phyloP scores from a whole-genome alignment of 2,888 invertebrate genomes.

The Drosophila greeni region DNA sequence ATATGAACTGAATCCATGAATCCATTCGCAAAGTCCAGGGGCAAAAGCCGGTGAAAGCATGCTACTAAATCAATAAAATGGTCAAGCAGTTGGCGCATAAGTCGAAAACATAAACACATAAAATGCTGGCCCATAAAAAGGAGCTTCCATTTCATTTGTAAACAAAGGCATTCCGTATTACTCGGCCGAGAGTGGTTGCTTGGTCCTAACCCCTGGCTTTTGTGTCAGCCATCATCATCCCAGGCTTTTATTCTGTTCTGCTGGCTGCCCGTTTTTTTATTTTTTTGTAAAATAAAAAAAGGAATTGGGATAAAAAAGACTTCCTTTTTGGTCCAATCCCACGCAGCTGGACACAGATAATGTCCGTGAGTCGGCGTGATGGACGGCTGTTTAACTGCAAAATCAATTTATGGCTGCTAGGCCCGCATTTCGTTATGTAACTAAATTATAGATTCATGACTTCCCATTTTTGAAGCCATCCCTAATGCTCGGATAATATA shows the following conservation, averaged over 20 bases:
- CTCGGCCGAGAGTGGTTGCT: slow-evolving; percentile 4
- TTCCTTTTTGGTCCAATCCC: slow-evolving; percentile 14
- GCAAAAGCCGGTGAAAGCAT: slow-evolving; percentile 22
- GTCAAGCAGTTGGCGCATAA: slow-evolving; percentile 36
- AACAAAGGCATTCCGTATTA: slow-evolving; percentile 28
- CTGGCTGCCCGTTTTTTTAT: background rate
- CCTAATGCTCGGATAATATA: slow-evolving; percentile 10
- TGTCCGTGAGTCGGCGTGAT: slow-evolving; percentile 29
- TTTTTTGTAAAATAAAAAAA: slow-evolving; percentile 1
- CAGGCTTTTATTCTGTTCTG: slow-evolving; percentile 20
- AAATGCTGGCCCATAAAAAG: slow-evolving; percentile 30
- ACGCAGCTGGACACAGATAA: slow-evolving; percentile 25
- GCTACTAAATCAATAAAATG: slow-evolving; percentile 40
- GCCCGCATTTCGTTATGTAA: slow-evolving; percentile 19
- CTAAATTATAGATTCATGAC: slow-evolving; percentile 37
- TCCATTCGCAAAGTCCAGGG: background rate
- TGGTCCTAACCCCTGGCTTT: slow-evolving; percentile 20
- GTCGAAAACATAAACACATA: slow-evolving; percentile 39
- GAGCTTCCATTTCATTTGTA: slow-evolving; percentile 34
- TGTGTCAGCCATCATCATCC: slow-evolving; percentile 24
- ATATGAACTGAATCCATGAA: background rate
- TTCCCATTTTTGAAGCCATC: background rate
- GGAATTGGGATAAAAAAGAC: slow-evolving; percentile 16
- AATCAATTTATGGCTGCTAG: slow-evolving; percentile 26
- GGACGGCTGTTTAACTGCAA: slow-evolving; percentile 27